A percentile compares a stretch with the other conserved stretches of the same genome.
These are phyloP conservation scores for Sphaerophoria taeniata DNA, from an alignment of 2,888 invertebrate species.

Conservation along the genomic window DNA sequence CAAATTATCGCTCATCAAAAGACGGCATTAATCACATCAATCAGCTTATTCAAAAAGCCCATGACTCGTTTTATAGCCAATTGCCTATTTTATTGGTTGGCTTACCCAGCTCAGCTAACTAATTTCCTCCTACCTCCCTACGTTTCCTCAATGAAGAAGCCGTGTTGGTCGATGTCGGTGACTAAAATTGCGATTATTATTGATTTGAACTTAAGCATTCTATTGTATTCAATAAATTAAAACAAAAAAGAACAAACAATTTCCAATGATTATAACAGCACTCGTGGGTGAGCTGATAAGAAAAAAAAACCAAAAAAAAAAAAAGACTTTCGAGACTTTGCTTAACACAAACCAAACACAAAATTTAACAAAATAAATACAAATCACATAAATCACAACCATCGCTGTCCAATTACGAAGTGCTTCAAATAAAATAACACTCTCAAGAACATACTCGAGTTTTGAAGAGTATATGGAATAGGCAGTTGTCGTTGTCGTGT, in stretches of 20 bases:
- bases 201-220: neutral
- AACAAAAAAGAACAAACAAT: neutral
- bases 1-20: no score
- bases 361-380: neutral
- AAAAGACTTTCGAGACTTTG: no score
- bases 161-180: neutral
- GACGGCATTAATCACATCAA: no score
- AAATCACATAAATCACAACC: slow-evolving; percentile 3
- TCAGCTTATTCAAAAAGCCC: neutral
- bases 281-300: slow-evolving; percentile 18
- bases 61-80: neutral
- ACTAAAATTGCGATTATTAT: neutral
- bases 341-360: neutral
- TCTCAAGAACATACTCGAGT: slow-evolving; percentile 51
- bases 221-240: neutral
- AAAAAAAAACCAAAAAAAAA: neutral
- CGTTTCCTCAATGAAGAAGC: no score
- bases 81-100: no score
- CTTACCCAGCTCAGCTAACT: no score
- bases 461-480: slow-evolving; percentile 20
- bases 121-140: no score
- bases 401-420: slow-evolving; percentile 25
- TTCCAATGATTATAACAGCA: neutral
- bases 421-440: slow-evolving; percentile 46
- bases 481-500: no score